These are phyloP conservation scores for Euwallacea similis DNA, from an alignment of 1,140 invertebrate species.

Conservation along the genomic window DNA sequence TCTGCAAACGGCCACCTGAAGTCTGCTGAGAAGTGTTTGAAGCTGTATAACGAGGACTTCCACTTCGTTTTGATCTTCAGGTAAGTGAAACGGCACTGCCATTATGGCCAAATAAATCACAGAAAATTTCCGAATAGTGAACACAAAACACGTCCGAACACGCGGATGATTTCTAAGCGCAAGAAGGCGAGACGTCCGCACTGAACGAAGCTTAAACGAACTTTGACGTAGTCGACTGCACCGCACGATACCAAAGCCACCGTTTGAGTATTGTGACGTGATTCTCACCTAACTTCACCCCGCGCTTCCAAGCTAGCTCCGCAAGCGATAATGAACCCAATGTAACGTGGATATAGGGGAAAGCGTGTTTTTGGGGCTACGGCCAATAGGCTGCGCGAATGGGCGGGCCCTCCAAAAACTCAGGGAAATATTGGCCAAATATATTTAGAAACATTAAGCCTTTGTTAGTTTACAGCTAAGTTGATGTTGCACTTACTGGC, in stretches of 20 bases:
- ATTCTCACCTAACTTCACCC: constrained; percentile 34
- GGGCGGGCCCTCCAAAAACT: constrained; percentile 49
- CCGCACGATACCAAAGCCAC: constrained; percentile 19
- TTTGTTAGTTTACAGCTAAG: constrained; percentile 36
- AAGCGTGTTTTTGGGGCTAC: constrained; percentile 29
- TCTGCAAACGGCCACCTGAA: constrained; percentile 28
- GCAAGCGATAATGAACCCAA: constrained; percentile 23
- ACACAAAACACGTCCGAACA: constrained; percentile 27
- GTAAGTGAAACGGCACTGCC: constrained; percentile 55
- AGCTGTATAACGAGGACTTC: constrained; percentile 42
- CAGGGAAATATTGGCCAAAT: constrained; percentile 48
- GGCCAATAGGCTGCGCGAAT: constrained; percentile 42
- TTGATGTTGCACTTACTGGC: no score
- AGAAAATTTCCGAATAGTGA: constrained; percentile 28
- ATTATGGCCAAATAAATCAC: constrained; percentile 42
- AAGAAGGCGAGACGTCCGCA: constrained; percentile 32
- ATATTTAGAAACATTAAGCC: constrained; percentile 43
- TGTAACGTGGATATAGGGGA: constrained; percentile 21
- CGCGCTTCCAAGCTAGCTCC: background rate
- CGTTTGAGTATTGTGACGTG: constrained; percentile 10
- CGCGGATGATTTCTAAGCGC: constrained; percentile 14
- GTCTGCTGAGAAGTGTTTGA: constrained; percentile 37
- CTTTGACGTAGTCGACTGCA: constrained; percentile 34
- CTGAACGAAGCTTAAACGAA: constrained; percentile 32
- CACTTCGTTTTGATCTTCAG: constrained; percentile 49